Evolutionary conservation across 2,113 vertebrate genomes (phyloP), one percentile per base, ranked within the genome.

Genomic region (Prinia subflava): DNA sequence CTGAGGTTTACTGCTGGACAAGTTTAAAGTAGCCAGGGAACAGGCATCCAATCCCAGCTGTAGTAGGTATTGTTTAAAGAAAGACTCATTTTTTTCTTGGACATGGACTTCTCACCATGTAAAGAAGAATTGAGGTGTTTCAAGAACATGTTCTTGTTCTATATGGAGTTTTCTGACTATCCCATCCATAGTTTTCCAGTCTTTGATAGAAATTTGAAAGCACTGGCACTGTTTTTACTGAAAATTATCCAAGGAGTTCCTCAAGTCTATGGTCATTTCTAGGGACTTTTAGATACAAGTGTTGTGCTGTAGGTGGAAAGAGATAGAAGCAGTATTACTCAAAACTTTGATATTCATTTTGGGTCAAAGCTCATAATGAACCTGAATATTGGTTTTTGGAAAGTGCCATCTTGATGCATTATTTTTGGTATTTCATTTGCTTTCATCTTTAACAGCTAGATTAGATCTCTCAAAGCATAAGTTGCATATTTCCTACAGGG

Each of bases 331-430:
- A 10, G 0, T 11, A 9, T 35, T 78, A 10, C 8, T 57, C 11
- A 59, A 70, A 67, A 39, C 2, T 52, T 52, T 46, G 13, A 41
- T 75, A 5, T 35, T 35, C 3, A 25, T 6, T 76, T 77, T 75
- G 22, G 8, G 4, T 2, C 8, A 82, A 63, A 92, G 27, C 20
- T 16, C 12, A 11, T 27, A 31, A 13, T 13, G 59, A 81, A 52
- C 0, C 0, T 55, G 11, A 28, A 57, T 57, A 27, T 13, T 55
- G 10, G 1, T 23, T 75, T 33, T 46, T 30, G 10, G 5, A 17
- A 90, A 81, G 15, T 63, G 21, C 28, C 33, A 70, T 55, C 31
- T 33, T 37, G 15, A 35, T 41, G 13, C 11, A 12, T 47, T 52
- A 27, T 44, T 89, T 90, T 52, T 55, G 4, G 5, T 15, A 35